A percentile compares a stretch with the other conserved stretches of the same genome.
Conservation (phyloP, 2,888 invertebrate genomes). For the Cephalotes varians region DNA sequence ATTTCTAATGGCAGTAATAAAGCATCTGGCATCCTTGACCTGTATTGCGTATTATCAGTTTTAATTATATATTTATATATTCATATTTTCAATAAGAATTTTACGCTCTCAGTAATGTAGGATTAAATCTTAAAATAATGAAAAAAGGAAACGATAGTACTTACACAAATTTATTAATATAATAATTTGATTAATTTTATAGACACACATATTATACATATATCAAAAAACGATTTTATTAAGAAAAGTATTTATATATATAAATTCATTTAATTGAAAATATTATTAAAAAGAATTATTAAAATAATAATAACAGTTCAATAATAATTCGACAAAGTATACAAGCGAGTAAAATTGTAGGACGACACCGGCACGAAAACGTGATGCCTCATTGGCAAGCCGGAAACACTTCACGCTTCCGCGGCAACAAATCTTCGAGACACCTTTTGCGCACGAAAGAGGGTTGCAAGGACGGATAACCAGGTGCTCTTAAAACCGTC, state of each 20-base stretch:
- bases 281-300: background rate
- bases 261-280: background rate
- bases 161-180: background rate
- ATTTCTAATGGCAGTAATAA: slow-evolving; percentile 43
- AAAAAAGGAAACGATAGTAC: background rate
- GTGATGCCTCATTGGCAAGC: slow-evolving; percentile 57
- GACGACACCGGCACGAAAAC: slow-evolving; percentile 55
- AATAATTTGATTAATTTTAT: background rate
- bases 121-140: background rate
- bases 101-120: background rate
- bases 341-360: background rate
- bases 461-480: slow-evolving; percentile 59
- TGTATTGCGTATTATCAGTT: slow-evolving; percentile 46
- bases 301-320: background rate
- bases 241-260: background rate
- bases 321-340: background rate
- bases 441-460: slow-evolving; percentile 64
- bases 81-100: background rate
- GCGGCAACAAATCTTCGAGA: slow-evolving; percentile 68
- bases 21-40: slow-evolving; percentile 58
- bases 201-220: background rate
- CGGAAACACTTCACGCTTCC: slow-evolving; percentile 68
- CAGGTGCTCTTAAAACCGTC: slow-evolving; percentile 62
- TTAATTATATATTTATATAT: background rate
- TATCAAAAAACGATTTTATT: background rate